Conservation (phyloP, 1,140 invertebrate species). For the Heliconius hermathena region DNA sequence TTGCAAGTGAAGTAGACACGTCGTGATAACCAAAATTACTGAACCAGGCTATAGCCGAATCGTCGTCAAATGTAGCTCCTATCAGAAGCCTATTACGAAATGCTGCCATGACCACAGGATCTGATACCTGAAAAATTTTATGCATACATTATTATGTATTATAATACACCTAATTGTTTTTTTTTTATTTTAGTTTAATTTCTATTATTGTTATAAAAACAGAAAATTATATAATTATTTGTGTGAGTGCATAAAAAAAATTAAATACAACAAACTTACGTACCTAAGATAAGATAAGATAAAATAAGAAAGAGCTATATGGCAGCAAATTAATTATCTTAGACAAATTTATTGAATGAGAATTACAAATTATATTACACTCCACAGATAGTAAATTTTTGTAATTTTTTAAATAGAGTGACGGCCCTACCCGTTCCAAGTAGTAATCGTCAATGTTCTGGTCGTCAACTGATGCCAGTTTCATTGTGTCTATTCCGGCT, state of each 20-base stretch:
- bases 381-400: too few relatives aligned
- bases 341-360: too few relatives aligned
- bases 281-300: neutral
- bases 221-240: too few relatives aligned
- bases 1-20: conserved; percentile 61
- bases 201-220: too few relatives aligned
- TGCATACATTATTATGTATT: too few relatives aligned
- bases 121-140: conserved; percentile 41
- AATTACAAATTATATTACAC: too few relatives aligned
- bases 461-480: conserved; percentile 46
- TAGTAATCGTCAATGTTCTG: conserved; percentile 57
- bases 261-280: too few relatives aligned
- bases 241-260: too few relatives aligned
- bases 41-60: conserved; percentile 64
- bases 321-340: too few relatives aligned
- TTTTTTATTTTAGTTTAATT: too few relatives aligned
- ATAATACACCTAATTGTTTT: too few relatives aligned
- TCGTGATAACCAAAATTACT: conserved; percentile 75
- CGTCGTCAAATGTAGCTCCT: conserved; percentile 64
- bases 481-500: conserved; percentile 46
- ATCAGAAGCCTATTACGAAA: conserved; percentile 57
- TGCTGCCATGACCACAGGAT: conserved; percentile 46
- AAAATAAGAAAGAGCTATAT: too few relatives aligned
- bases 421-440: conserved; percentile 51
- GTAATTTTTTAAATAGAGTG: neutral